Evolutionary conservation across 2,888 invertebrate genomes (phyloP).

Genomic region (Sceliomorpha sp.): DNA sequence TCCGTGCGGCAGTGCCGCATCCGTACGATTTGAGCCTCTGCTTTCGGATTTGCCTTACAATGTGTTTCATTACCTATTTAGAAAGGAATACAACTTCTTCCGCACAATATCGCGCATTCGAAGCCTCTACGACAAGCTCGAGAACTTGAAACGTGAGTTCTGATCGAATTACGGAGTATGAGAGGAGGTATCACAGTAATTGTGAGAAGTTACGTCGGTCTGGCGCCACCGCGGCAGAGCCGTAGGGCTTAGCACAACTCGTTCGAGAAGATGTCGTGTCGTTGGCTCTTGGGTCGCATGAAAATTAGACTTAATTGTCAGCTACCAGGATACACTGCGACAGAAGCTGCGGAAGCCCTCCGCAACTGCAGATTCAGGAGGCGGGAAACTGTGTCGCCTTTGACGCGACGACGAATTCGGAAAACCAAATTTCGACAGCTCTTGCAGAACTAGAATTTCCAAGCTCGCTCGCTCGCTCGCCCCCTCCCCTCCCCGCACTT

Average conservation of each 20-base stretch:
- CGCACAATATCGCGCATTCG: slow-evolving; percentile 46
- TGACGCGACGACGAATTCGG: too few relatives aligned
- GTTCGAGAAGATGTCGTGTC: slow-evolving; percentile 42
- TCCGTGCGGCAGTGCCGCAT: too few relatives aligned
- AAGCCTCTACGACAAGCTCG: slow-evolving; percentile 40
- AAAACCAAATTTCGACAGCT: too few relatives aligned
- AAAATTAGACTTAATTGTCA: slow-evolving; percentile 64
- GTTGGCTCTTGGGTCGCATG: slow-evolving; percentile 20
- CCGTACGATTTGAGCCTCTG: neutral
- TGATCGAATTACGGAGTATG: slow-evolving; percentile 62
- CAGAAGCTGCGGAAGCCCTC: slow-evolving; percentile 26
- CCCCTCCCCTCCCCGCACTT: too few relatives aligned
- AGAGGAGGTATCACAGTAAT: slow-evolving; percentile 70
- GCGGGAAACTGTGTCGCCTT: slow-evolving; percentile 5
- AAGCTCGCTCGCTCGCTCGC: too few relatives aligned
- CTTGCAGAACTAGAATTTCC: too few relatives aligned
- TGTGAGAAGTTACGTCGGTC: slow-evolving; percentile 67
- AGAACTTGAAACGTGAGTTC: slow-evolving; percentile 60
- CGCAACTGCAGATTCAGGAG: slow-evolving; percentile 6
- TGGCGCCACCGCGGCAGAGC: slow-evolving; percentile 28
- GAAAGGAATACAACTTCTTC: slow-evolving; percentile 24
- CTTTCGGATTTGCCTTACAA: slow-evolving; percentile 3
- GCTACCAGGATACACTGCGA: slow-evolving; percentile 56
- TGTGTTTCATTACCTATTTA: slow-evolving; percentile 32
- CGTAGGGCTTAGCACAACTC: slow-evolving; percentile 37